Evolutionary conservation across 2,888 invertebrate species (phyloP).

Genomic region (Andricus quercusramuli): DNA sequence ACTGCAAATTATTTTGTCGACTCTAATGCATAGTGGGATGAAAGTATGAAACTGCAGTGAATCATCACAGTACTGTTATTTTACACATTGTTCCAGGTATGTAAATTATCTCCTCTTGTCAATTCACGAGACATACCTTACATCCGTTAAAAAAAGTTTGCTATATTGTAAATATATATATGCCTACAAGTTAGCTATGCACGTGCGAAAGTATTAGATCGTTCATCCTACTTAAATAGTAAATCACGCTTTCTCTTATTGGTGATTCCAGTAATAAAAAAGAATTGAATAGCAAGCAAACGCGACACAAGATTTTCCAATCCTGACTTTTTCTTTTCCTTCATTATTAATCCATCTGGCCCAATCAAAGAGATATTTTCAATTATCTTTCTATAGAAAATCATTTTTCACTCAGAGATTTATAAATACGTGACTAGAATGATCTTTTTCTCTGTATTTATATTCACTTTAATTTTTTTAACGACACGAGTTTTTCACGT

Average conservation of each 20-base stretch:
- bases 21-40: background rate
- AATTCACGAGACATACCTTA: slow-evolving; percentile 8
- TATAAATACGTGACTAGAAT: too few relatives aligned
- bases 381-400: too few relatives aligned
- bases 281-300: background rate
- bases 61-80: slow-evolving; percentile 3
- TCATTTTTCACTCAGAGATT: too few relatives aligned
- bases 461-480: background rate
- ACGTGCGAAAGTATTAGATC: slow-evolving; percentile 11
- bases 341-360: background rate
- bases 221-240: slow-evolving; percentile 20
- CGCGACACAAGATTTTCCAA: background rate
- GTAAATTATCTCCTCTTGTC: slow-evolving; percentile 7
- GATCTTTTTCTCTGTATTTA: background rate
- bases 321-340: background rate
- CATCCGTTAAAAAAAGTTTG: background rate
- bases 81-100: background rate
- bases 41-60: slow-evolving; percentile 3
- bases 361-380: background rate
- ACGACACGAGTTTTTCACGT: background rate
- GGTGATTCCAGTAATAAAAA: slow-evolving; percentile 8
- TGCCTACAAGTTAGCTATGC: background rate
- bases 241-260: slow-evolving; percentile 12
- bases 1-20: background rate
- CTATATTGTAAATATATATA: background rate